phyloP scores from a whole-genome alignment of 2,888 invertebrate genomes.

The Caenorhabditis drosophilae region DNA sequence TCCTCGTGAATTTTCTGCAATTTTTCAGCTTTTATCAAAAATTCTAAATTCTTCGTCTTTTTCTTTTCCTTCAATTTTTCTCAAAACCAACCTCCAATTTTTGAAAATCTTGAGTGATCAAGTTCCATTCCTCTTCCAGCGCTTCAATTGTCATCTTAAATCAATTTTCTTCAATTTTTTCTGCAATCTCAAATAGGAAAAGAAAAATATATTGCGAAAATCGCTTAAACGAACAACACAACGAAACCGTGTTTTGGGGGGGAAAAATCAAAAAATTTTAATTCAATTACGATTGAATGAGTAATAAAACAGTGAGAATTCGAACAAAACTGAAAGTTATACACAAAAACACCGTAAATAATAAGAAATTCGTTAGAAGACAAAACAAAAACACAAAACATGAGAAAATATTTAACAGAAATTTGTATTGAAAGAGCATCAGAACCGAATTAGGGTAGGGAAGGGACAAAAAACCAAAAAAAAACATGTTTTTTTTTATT shows the following conservation, averaged over 20 bases:
- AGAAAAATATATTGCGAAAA: conserved; percentile 2
- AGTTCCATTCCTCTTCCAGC: conserved; percentile 39
- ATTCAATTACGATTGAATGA: background rate
- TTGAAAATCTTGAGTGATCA: conserved; percentile 40
- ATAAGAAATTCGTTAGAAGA: too few species aligned
- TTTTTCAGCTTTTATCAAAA: conserved; percentile 1
- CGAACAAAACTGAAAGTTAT: conserved; percentile 4
- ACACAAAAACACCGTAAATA: too few species aligned
- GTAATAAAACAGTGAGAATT: conserved; percentile 2
- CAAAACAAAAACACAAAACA: conserved; percentile 4
- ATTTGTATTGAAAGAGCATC: background rate
- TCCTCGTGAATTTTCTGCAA: conserved; percentile 64
- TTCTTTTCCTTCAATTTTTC: background rate
- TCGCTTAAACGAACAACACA: background rate
- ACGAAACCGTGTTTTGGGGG: background rate
- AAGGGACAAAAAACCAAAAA: background rate
- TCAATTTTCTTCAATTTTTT: background rate
- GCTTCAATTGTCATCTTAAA: conserved; percentile 17
- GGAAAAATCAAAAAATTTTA: background rate
- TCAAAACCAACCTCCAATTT: conserved; percentile 42
- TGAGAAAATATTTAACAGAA: background rate
- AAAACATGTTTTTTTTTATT: background rate
- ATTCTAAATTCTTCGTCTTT: background rate
- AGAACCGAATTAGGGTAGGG: background rate
- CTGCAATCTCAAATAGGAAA: background rate